Evolutionary conservation across 1,140 invertebrate genomes (phyloP), one percentile per base, ranked within the genome.

Genomic region (Pseudomyrmex sp.): DNA sequence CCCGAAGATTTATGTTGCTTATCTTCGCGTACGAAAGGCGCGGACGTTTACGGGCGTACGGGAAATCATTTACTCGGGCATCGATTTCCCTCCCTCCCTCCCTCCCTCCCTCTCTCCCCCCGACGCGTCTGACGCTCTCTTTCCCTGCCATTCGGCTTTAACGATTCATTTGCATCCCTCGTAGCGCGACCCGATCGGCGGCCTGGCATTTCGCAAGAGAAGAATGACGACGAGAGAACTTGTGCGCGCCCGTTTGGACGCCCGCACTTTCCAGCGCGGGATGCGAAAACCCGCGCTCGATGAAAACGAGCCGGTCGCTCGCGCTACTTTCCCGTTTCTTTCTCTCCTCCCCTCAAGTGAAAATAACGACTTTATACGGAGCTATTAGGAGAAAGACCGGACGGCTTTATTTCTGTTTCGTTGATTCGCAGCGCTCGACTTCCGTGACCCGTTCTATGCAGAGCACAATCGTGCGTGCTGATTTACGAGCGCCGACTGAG

Each of bases 1-100:
- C 52, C 26, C 26, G 73, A 70, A 88, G 92, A 93, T 93, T 93
- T 93, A 92, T 91, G 90, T 91, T 87, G 80, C 84, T 90, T 87
- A 90, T 88, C 85, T 90, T 83, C 82, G 75, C 77, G 69, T 59
- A 70, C 68, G 82, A 79, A 83, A 86, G 58, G 73, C 77, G 76
- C 68, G 86, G 84, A 89, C 87, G 69, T 88, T 88, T 83, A 74
- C 83, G 66, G 61, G 61, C 65, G 65, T 58, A 66, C 62, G 73
- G 62, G 61, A 87, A 87, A 89, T 89, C 88, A 89, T 89, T 90
- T 87, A 82, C 85, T 77, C 77, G 70, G 13, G 61, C 85, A 87
- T 90, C 87, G 87, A 89, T 89, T 88, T 83, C 74, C 83, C 35
- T 2, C 5, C 0, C 35, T 35, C 35, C 35, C 18, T 18, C 18